Base-by-base conservation (phyloP, 1,140 invertebrate genomes). In the Eriocheir sinensis region DNA sequence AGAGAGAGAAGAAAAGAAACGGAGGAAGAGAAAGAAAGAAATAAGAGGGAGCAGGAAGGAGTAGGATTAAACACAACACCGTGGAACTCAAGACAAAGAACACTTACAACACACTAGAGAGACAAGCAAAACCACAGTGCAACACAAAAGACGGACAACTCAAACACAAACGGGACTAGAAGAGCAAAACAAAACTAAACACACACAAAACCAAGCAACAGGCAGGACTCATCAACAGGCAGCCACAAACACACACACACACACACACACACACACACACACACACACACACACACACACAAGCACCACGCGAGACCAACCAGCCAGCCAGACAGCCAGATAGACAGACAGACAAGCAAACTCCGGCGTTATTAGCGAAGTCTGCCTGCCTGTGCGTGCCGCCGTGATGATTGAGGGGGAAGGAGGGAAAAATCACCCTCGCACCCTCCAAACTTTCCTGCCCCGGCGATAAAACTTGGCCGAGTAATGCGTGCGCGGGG, bases 181-280 rank as follows among this genome's bases (percentile, higher is more conserved):
- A n/a, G n/a, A n/a, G n/a, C n/a, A n/a, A n/a, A n/a, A 38, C 15
- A 89, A 0, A 89, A 17, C 30, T 44, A 48, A 3, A 89, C 8
- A 41, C 27, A 89, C 36, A 89, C 32, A 85, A 9, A 85, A 17
- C 17, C 32, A 85, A 9, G 30, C 81, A 85, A 17, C 17, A 17
- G 34, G 9, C 17, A 17, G 34, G 17, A 85, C 81, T 27, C 17
- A 85, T 30, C 17, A 12, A 85, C 81, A 85, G 8, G 34, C 81
- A n/a, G n/a, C n/a, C n/a, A n/a, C n/a, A n/a, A n/a, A n/a, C n/a
- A n/a, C n/a, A n/a, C n/a, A n/a, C n/a, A 85, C 81, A 85, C 81
- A 85, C 81, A 85, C 81, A 85, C 81, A 85, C 81, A 85, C 81
- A 85, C 81, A 85, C 30, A 85, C 81, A 85, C 81, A 85, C 81